Evolutionary conservation across 2,113 vertebrate species (phyloP).

Genomic region (Rutilus rutilus): DNA sequence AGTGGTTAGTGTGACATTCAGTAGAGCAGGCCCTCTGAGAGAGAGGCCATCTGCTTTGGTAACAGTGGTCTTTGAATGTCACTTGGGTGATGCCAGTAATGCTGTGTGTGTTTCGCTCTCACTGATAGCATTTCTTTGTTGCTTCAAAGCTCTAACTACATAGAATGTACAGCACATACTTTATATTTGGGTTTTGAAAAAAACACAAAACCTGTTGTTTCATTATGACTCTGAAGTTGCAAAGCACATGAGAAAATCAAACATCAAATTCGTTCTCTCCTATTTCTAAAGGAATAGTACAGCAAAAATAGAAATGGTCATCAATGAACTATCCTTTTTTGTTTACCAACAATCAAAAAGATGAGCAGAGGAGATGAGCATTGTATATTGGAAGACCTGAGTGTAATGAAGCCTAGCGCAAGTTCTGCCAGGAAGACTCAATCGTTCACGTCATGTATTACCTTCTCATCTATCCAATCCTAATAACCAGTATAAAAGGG

Average conservation of each 20-base stretch:
- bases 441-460: too few species aligned
- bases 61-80: slow-evolving; percentile 52
- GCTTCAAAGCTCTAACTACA: slow-evolving; percentile 3
- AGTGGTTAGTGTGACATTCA: slow-evolving; percentile 54
- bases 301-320: neutral
- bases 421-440: too few species aligned
- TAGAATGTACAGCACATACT: neutral
- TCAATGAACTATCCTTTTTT: neutral
- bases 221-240: neutral
- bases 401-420: too few species aligned
- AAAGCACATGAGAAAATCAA: neutral
- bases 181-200: neutral
- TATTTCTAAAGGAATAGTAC: neutral
- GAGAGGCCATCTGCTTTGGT: slow-evolving; percentile 54
- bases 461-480: too few species aligned
- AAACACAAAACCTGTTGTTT: neutral
- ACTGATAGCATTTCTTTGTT: neutral
- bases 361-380: neutral
- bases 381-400: neutral
- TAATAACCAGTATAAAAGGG: too few species aligned
- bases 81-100: slow-evolving; percentile 50
- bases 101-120: slow-evolving; percentile 3
- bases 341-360: neutral
- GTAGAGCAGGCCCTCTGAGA: slow-evolving; percentile 44
- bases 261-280: neutral